phyloP scores from a whole-genome alignment of 2,113 vertebrate genomes.

The Gymnarchus niloticus region DNA sequence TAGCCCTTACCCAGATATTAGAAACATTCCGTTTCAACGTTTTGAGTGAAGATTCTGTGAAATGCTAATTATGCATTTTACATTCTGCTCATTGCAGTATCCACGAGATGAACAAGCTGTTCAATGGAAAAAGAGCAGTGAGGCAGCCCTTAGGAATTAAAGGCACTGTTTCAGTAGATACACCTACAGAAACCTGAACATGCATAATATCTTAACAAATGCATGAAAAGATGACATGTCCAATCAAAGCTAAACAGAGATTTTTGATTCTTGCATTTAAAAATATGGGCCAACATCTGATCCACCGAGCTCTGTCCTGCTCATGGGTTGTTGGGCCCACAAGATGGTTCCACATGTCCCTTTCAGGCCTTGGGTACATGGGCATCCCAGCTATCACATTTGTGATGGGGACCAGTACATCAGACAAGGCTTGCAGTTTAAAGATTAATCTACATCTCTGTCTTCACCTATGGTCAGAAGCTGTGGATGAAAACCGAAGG shows the following conservation, averaged over 20 bases:
- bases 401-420: not conserved
- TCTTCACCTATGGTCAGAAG: not conserved
- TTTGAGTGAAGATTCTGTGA: slow-evolving; percentile 3
- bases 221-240: not conserved
- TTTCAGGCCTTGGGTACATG: not conserved
- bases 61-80: slow-evolving; percentile 5
- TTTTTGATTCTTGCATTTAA: not conserved
- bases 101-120: not conserved
- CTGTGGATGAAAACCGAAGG: not conserved
- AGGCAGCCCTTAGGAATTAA: not conserved
- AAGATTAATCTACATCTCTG: not conserved
- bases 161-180: not conserved
- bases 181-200: not conserved
- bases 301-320: not conserved
- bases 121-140: not conserved
- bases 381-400: not conserved
- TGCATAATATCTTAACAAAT: not conserved
- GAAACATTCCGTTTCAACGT: not conserved
- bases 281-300: not conserved
- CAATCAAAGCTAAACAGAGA: not conserved
- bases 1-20: not conserved
- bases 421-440: not conserved
- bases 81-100: not conserved
- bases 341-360: not conserved
- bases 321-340: too few relatives aligned